These are phyloP conservation scores for Lontra canadensis DNA, from an alignment of 2,113 vertebrate genomes.

Conservation along the genomic window DNA sequence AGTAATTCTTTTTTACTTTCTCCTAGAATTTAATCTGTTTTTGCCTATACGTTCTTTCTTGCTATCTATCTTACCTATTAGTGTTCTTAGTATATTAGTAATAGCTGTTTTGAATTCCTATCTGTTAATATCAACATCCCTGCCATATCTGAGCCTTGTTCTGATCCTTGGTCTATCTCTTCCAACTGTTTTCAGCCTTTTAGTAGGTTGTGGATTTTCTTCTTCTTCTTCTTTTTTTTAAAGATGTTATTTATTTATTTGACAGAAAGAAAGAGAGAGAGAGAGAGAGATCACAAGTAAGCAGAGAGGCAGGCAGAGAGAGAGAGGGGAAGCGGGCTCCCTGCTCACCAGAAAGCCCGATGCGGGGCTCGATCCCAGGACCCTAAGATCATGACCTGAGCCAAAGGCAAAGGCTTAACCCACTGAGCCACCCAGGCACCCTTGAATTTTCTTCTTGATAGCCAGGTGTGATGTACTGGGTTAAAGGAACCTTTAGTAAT, in stretches of 20 bases:
- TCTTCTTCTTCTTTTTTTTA: no score
- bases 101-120: background rate
- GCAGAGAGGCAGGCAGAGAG: no score
- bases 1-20: background rate
- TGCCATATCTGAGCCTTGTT: background rate
- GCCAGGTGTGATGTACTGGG: background rate
- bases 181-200: background rate
- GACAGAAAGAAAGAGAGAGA: no score
- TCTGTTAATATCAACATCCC: background rate
- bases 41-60: background rate
- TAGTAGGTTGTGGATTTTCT: no score
- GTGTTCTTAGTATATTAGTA: background rate
- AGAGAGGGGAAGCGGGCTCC: no score
- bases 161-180: background rate
- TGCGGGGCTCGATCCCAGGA: no score
- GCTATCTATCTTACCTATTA: background rate
- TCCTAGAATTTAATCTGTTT: background rate
- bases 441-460: background rate
- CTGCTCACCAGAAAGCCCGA: no score
- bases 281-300: no score
- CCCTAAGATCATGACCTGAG: no score
- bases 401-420: no score
- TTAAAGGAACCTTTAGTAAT: background rate
- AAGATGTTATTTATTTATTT: no score
- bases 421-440: no score